These are phyloP conservation scores for Calidris pugnax DNA, from an alignment of 2,113 vertebrate genomes.

Conservation along the genomic window DNA sequence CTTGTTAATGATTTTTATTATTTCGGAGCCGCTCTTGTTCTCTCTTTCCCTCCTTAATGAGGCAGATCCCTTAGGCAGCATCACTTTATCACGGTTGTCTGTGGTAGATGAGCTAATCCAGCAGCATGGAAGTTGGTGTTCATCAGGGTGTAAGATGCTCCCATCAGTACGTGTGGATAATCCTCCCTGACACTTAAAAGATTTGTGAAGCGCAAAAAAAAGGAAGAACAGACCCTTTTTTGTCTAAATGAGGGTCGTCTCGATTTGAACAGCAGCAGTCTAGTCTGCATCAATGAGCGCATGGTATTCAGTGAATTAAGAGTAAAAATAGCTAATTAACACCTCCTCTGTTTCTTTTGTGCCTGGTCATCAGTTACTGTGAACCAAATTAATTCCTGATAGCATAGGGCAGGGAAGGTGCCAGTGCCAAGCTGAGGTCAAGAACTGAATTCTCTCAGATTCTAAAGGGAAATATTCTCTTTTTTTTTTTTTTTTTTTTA, in stretches of 20 bases:
- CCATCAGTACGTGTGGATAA: neutral
- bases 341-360: slow-evolving; percentile 10
- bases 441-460: neutral
- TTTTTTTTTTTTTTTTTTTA: neutral
- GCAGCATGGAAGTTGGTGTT: neutral
- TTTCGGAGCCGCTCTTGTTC: neutral
- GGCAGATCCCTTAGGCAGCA: slow-evolving; percentile 11
- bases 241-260: neutral
- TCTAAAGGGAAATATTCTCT: neutral
- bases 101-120: neutral
- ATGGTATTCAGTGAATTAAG: slow-evolving; percentile 6
- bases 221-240: neutral
- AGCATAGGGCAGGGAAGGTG: neutral
- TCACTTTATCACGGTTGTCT: neutral
- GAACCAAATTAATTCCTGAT: slow-evolving; percentile 1
- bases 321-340: slow-evolving; percentile 55
- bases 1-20: slow-evolving; percentile 35
- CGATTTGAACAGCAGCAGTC: neutral
- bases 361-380: neutral
- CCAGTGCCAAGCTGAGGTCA: neutral
- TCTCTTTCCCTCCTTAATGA: slow-evolving; percentile 26
- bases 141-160: neutral
- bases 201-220: neutral
- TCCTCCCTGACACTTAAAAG: neutral
- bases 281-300: neutral